Evolutionary conservation across 2,113 vertebrate genomes (phyloP).

Genomic region (Oncorhynchus keta): DNA sequence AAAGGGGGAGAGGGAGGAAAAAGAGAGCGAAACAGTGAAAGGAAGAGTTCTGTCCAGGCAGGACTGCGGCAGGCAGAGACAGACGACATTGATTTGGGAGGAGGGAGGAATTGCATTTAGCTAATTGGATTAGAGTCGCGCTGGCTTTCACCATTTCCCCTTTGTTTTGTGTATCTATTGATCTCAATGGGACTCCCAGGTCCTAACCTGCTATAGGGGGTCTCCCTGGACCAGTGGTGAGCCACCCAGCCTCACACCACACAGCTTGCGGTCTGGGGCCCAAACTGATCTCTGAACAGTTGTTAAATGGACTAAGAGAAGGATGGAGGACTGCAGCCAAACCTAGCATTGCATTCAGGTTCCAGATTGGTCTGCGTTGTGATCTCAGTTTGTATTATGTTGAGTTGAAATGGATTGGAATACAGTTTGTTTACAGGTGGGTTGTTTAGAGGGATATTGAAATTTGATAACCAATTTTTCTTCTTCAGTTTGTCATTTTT

Average conservation of each 20-base stretch:
- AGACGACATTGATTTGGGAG: constrained; percentile 71
- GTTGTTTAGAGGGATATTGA: too few relatives aligned
- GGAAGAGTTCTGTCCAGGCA: background rate
- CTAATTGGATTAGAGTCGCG: constrained; percentile 70
- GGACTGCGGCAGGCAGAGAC: constrained; percentile 32
- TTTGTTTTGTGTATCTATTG: constrained; percentile 73
- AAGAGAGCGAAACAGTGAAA: too few relatives aligned
- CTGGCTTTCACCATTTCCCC: constrained; percentile 62
- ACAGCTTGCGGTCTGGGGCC: constrained; percentile 12
- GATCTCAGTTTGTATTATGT: too few relatives aligned
- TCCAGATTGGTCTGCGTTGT: too few relatives aligned
- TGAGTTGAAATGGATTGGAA: too few relatives aligned
- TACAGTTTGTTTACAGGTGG: too few relatives aligned
- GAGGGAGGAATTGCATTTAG: constrained; percentile 71
- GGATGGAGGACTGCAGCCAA: background rate
- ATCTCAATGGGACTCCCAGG: constrained; percentile 65
- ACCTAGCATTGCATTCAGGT: too few relatives aligned
- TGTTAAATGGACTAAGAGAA: background rate
- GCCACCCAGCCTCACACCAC: constrained; percentile 19
- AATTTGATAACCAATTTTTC: background rate
- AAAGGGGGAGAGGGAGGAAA: too few relatives aligned
- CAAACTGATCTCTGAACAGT: constrained; percentile 32
- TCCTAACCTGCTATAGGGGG: constrained; percentile 35
- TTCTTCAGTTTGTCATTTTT: background rate
- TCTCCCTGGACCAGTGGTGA: constrained; percentile 37